A percentile compares a stretch with the other conserved stretches of the same genome.
phyloP scores from a whole-genome alignment of 2,888 invertebrate species.

The Pyralis farinalis region DNA sequence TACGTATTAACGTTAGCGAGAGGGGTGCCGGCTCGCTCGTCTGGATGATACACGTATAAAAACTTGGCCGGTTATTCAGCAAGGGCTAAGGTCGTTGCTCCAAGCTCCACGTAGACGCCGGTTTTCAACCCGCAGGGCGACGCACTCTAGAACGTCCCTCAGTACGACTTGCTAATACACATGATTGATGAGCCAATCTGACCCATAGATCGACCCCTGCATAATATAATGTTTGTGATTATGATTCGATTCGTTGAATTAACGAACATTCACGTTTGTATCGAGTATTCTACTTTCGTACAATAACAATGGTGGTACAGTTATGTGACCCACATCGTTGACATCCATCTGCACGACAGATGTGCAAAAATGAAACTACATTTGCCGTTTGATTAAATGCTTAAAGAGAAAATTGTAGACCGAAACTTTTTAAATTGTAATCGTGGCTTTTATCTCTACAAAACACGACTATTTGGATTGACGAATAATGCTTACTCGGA shows the following conservation, averaged over 20 bases:
- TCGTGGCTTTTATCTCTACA: too few relatives aligned
- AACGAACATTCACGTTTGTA: not conserved
- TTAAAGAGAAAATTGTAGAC: too few relatives aligned
- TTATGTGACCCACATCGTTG: not conserved
- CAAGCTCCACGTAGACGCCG: slow-evolving; percentile 44
- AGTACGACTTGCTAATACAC: slow-evolving; percentile 27
- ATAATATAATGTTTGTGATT: slow-evolving; percentile 2
- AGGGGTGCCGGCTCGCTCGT: slow-evolving; percentile 12
- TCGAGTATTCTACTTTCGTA: not conserved
- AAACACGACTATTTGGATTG: too few relatives aligned
- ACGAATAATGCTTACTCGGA: too few relatives aligned
- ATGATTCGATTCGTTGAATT: not conserved
- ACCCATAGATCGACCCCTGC: slow-evolving; percentile 4
- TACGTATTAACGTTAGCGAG: slow-evolving; percentile 7
- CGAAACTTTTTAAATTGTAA: too few relatives aligned
- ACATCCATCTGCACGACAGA: too few relatives aligned
- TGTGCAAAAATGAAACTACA: too few relatives aligned
- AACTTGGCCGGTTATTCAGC: slow-evolving; percentile 50
- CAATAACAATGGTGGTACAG: not conserved
- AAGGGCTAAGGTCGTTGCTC: slow-evolving; percentile 73
- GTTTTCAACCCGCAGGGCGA: slow-evolving; percentile 57
- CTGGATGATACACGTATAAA: slow-evolving; percentile 32
- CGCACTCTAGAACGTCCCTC: slow-evolving; percentile 48
- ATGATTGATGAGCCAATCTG: slow-evolving; percentile 31
- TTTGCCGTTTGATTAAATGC: too few relatives aligned